These are phyloP conservation scores for Phaethornis superciliosus DNA, from an alignment of 2,113 vertebrate species.

Conservation along the genomic window DNA sequence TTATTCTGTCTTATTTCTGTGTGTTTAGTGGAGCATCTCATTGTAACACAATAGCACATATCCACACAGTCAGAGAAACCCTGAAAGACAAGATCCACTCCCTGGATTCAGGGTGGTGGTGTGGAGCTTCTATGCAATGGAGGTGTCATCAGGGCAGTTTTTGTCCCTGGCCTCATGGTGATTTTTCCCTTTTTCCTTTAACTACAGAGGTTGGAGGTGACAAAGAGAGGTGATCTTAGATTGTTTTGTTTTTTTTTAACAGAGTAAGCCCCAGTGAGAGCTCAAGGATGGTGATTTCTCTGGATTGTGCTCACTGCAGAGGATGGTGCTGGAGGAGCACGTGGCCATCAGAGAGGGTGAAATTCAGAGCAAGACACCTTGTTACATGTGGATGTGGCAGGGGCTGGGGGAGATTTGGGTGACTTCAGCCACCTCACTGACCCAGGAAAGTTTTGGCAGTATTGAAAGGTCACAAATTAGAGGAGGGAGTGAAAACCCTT, in stretches of 20 bases:
- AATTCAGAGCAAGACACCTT: neutral
- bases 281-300: neutral
- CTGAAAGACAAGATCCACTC: neutral
- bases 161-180: neutral
- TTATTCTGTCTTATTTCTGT: neutral
- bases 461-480: neutral
- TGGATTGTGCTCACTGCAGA: neutral
- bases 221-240: neutral
- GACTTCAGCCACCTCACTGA: neutral
- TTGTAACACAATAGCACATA: neutral
- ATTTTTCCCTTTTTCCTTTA: neutral
- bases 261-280: neutral
- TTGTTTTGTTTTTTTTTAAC: neutral
- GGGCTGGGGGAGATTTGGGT: neutral
- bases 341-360: neutral
- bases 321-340: neutral
- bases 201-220: neutral
- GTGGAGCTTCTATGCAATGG: neutral
- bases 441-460: neutral
- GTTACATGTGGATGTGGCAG: rapidly evolving
- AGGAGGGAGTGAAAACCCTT: neutral
- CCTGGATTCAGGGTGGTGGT: neutral
- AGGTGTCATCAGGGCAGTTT: neutral
- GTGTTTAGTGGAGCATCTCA: neutral
- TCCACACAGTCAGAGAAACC: neutral